Base-by-base conservation (phyloP, 1,140 invertebrate genomes). In the Brachionus rubens region DNA sequence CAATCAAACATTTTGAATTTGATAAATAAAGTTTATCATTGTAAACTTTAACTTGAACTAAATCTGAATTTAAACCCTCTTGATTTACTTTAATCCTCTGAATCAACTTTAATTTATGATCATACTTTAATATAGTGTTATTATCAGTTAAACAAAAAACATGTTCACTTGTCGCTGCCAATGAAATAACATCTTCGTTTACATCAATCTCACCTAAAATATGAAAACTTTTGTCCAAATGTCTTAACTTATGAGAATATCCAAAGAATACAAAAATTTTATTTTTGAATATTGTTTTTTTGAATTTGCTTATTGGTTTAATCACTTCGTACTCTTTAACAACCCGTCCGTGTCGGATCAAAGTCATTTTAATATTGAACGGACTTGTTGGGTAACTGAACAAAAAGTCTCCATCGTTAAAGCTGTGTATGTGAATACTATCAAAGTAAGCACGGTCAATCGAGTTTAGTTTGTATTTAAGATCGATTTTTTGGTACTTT, bases 241-340 rank as follows among this genome's bases (percentile, higher is more conserved):
- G 9, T 2, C 54, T 59, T 19, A 59, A 19, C 14, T 36, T 59
- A 16, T 59, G 10, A 16, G n/a, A 59, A 36, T 16, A 59, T 5
- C 54, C 36, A 59, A 59, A 59, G n/a, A 59, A 59, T 19, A 36
- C 19, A 9, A 59, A 59, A n/a, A 59, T 59, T 40, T 6, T 59
- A 2, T 59, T 30, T 21, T 19, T 21, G n/a, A 12, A 33, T 19
- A 59, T 59, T 2, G 54, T 19, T 59, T 33, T 59, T 33, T 59
- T 59, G 16, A 59, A 59, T 19, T 59, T 28, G 10, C 19, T 36
- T 16, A 59, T 19, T 14, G 54, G 54, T 33, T 59, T 28, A 1
- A 59, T n/a, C 5, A 59, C 9, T 28, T 59, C 54, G 30, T 59
- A 59, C 16, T 14, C 52, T 56, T 28, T 26, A 14, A 4, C 4